phyloP scores from a whole-genome alignment of 2,113 vertebrate species.

The Labeo catla region DNA sequence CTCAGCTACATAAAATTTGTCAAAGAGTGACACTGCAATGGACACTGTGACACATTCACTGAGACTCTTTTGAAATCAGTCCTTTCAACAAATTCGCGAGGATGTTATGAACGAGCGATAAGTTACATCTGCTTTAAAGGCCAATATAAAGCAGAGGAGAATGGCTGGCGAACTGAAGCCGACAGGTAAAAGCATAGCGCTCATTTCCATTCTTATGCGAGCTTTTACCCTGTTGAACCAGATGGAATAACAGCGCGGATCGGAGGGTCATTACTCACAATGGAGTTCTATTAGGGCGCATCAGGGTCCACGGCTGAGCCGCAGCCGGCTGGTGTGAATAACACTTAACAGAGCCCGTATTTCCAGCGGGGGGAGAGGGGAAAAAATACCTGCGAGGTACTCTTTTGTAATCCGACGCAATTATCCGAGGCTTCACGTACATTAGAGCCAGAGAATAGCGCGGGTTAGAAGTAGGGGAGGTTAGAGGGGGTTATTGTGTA shows the following conservation, averaged over 20 bases:
- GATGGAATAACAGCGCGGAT: constrained; percentile 68
- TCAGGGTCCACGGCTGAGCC: constrained; percentile 40
- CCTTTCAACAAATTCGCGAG: constrained; percentile 30
- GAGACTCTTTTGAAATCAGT: constrained; percentile 21
- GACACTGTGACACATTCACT: constrained; percentile 9
- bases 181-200: constrained; percentile 45
- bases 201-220: constrained; percentile 61
- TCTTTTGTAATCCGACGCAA: constrained; percentile 73
- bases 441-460: constrained; percentile 71
- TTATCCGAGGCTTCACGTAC: constrained; percentile 73
- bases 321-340: constrained; percentile 64
- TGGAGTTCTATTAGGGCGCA: constrained; percentile 68
- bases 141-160: constrained; percentile 27
- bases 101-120: constrained; percentile 21
- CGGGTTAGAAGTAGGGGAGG: constrained; percentile 54
- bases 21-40: not conserved
- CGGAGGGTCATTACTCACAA: constrained; percentile 75
- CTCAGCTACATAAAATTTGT: not conserved
- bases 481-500: constrained; percentile 63
- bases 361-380: constrained; percentile 56
- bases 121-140: constrained; percentile 51
- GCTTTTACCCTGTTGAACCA: constrained; percentile 72
- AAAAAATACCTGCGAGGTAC: constrained; percentile 61
- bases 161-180: constrained; percentile 34
- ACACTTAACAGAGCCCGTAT: constrained; percentile 69